Evolutionary conservation across 1,140 invertebrate species (phyloP).

Genomic region (Drosophila pectinifera): DNA sequence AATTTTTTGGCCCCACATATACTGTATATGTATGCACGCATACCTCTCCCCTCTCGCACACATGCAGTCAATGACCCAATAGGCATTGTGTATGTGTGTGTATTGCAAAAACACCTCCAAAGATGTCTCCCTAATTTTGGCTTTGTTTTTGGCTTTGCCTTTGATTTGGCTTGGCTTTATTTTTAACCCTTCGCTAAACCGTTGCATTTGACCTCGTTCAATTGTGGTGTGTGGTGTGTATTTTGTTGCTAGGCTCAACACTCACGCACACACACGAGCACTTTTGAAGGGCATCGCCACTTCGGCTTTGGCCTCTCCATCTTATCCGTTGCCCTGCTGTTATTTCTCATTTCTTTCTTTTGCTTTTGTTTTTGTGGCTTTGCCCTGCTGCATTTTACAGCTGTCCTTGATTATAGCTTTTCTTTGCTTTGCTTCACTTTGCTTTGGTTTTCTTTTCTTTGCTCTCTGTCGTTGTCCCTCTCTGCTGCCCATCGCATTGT

Average conservation of each 20-base stretch:
- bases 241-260: constrained; percentile 43
- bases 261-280: constrained; percentile 19
- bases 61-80: constrained; percentile 55
- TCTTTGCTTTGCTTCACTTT: constrained; percentile 60
- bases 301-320: constrained; percentile 28
- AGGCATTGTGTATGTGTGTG: constrained; percentile 16
- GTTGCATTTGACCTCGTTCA: constrained; percentile 50
- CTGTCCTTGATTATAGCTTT: constrained; percentile 76
- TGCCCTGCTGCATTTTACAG: constrained; percentile 50
- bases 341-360: constrained; percentile 23
- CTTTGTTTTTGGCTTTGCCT: constrained; percentile 28
- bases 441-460: constrained; percentile 39
- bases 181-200: constrained; percentile 25
- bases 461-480: constrained; percentile 35
- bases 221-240: constrained; percentile 10
- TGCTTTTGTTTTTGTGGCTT: constrained; percentile 65
- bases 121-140: constrained; percentile 42
- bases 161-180: constrained; percentile 11
- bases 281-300: constrained; percentile 49
- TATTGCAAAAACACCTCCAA: constrained; percentile 31
- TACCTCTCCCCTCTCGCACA: constrained; percentile 22
- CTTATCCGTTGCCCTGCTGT: background rate
- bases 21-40: constrained; percentile 9
- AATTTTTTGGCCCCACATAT: constrained; percentile 3
- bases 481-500: constrained; percentile 65